Conservation (phyloP, 2,797 vertebrate species). For the Gymnodraco acuticeps region DNA sequence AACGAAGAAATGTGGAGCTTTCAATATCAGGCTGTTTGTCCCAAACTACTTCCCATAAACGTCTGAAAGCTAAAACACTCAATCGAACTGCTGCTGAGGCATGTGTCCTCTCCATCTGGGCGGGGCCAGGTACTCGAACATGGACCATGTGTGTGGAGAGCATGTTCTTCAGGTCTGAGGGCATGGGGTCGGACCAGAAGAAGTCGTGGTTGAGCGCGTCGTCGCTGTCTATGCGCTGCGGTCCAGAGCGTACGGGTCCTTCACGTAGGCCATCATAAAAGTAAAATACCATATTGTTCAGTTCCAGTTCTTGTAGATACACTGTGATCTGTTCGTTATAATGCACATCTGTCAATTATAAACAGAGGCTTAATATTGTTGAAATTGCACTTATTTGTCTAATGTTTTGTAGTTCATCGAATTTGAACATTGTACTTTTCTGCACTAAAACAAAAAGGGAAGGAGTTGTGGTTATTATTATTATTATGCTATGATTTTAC, state of each 20-base stretch:
- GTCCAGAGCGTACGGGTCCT: slow-evolving; percentile 94
- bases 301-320: too few species aligned
- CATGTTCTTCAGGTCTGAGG: slow-evolving; percentile 98
- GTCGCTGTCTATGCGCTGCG: slow-evolving; percentile 94
- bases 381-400: too few species aligned
- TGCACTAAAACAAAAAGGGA: too few species aligned
- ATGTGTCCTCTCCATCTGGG: slow-evolving; percentile 94
- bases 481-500: too few species aligned
- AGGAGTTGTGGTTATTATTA: too few species aligned
- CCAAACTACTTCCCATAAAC: background rate
- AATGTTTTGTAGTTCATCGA: too few species aligned
- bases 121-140: slow-evolving; percentile 98
- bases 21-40: background rate
- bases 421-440: too few species aligned
- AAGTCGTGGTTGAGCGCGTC: slow-evolving; percentile 98
- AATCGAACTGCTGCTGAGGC: slow-evolving; percentile 94
- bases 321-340: too few species aligned
- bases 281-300: too few species aligned
- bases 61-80: slow-evolving; percentile 86
- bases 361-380: too few species aligned
- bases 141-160: slow-evolving; percentile 98
- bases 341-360: too few species aligned
- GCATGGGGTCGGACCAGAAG: slow-evolving; percentile 99
- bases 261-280: slow-evolving; percentile 88
- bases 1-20: slow-evolving; percentile 1